phyloP scores from a whole-genome alignment of 2,888 invertebrate genomes.

The Tetropium fuscum region DNA sequence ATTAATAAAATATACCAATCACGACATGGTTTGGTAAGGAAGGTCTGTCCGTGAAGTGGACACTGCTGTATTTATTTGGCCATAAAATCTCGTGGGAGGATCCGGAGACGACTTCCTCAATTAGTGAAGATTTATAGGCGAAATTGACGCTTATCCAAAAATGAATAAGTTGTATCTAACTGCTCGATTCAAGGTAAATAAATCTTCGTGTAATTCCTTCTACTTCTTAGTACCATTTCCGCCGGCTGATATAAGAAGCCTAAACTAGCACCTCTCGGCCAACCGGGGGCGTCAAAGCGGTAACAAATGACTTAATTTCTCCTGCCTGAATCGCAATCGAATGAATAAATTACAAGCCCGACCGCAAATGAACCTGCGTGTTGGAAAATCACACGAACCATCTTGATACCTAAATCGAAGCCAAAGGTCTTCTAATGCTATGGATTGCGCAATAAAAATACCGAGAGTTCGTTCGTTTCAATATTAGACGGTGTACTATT shows the following conservation, averaged over 20 bases:
- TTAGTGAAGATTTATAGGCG: conserved; percentile 12
- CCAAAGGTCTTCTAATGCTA: not conserved
- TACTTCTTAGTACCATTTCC: conserved; percentile 42
- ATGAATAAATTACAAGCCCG: conserved; percentile 48
- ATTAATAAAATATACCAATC: too few relatives aligned
- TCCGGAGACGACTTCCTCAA: conserved; percentile 10
- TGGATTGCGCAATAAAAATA: not conserved
- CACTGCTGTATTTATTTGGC: not conserved
- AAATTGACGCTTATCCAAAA: conserved; percentile 19
- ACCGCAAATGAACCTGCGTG: conserved; percentile 50
- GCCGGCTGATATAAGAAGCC: conserved; percentile 39
- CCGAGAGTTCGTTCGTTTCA: too few relatives aligned
- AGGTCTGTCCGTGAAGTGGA: too few relatives aligned
- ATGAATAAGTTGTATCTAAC: conserved; percentile 21
- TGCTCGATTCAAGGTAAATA: conserved; percentile 30
- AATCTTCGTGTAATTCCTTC: conserved; percentile 26
- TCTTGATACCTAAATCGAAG: conserved; percentile 46
- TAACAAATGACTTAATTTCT: conserved; percentile 50
- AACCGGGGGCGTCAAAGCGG: conserved; percentile 47
- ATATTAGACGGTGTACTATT: too few relatives aligned
- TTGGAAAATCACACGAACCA: conserved; percentile 50
- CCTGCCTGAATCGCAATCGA: conserved; percentile 46
- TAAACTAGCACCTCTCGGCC: conserved; percentile 43
- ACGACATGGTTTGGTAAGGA: too few relatives aligned
- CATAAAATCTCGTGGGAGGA: not conserved